Base-by-base conservation (phyloP, 1,140 invertebrate species). In the Drosophila leontia region DNA sequence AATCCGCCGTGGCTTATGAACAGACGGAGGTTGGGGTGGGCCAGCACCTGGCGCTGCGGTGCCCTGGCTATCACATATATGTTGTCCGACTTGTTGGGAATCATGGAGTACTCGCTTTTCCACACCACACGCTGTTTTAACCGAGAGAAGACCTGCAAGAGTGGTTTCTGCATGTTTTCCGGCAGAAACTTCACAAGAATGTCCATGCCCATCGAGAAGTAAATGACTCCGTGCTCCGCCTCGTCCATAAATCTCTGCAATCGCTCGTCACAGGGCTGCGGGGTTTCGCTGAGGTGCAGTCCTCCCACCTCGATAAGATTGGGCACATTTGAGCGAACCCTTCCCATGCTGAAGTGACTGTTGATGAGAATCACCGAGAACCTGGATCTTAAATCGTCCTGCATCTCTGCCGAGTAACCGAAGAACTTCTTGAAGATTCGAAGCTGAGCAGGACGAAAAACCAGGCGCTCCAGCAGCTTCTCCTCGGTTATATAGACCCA, bases 151-250 rank as follows among this genome's bases (percentile, higher is more conserved):
- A 44, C 35, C 51, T 53, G 35, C 15, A 82, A 19, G 8, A 88
- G 35, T 12, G 26, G 69, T 15, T 45, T 92, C 76, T 79, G 85
- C 57, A 94, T 94, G 0, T 94, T 92, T 0, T 69, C 29, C 0
- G 94, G 93, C 64, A 95, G 82, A 35, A 93, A 93, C 12, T 92
- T 91, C 48, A 93, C 92, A 63, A 93, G 88, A 0, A 95, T 80
- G 82, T 95, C 95, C 0, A 94, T 94, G 1, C 95, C 95, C 41
- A 95, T 93, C 4, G 93, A 95, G 42, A 96, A 94, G 41, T 95
- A 95, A 4, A 96, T 91, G 2, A 94, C 94, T 6, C 95, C 95
- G n/a, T 95, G 64, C 19, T 87, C 91, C 2, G 95, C 93, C 44
- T 93, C 91, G 75, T 95, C 94, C 35, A 96, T 75, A 75, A 95